Evolutionary conservation across 2,888 invertebrate genomes (phyloP), one percentile per base, ranked within the genome.

Genomic region (Habrosyne pyritoides): DNA sequence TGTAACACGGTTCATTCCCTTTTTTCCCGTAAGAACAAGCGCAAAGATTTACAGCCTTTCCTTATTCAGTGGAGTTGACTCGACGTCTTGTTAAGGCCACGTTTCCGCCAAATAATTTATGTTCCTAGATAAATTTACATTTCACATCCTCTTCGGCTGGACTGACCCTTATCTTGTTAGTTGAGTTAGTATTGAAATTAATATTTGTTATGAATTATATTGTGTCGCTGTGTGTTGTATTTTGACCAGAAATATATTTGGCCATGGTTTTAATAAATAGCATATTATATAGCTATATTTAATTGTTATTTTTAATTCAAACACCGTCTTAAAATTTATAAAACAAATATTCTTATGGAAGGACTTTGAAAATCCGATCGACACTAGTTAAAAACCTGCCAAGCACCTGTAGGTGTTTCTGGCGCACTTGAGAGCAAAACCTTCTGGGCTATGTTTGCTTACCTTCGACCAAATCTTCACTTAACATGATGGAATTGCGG

Each of bases 21-120:
- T 59, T 55, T 64, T 73, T 72, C 67, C 63, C 63, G 53, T 61
- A 59, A 63, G 71, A 69, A 71, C 66, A 69, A 70, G 63, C 69
- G 59, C 53, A 46, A 59, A 74, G 75, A 75, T 75, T 75, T 73
- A 75, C 71, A 63, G 59, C 61, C 55, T n/a, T 58, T 55, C 59
- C 59, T 46, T 66, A 64, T 75, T 69, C 73, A 66, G 67, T 57
- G 56, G 66, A 69, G 69, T 70, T 75, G 70, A 68, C 67, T 72
- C 60, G 72, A 72, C 73, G 67, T 69, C 71, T 73, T 73, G 76
- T 75, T 76, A 73, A 70, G 71, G 69, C 62, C 67, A 75, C 54
- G 50, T 46, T 48, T 60, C 57, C 42, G 42, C 18, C 6, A 18
- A 18, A 42, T 42, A 42, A 42, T 42, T 42, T 42, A 42, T 63